Evolutionary conservation across 2,888 invertebrate species (phyloP), one percentile per base, ranked within the genome.

Genomic region (Melikaiella ostensackeni): DNA sequence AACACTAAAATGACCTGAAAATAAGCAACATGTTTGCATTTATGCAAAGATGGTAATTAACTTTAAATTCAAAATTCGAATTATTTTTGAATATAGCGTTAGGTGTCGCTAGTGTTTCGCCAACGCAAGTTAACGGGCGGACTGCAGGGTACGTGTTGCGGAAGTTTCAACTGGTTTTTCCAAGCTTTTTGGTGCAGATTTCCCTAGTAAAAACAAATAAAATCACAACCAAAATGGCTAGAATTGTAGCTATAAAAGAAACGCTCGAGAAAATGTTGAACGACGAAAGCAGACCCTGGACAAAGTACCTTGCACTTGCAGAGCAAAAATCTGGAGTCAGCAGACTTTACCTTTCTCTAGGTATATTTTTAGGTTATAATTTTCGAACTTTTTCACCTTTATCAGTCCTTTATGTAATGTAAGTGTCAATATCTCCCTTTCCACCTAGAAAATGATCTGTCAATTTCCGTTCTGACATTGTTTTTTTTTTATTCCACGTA

Each of bases 251-350:
- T 84, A 91, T 93, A 84, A 95, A 94, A 88, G 94, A 94, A 64
- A 91, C 93, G 19, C 88, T 96, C 77, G 94, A 95, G 75, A 93
- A 92, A 81, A 92, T 93, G 35, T 92, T 97, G 64, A 92, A 92
- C 74, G 96, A 97, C 90, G 93, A 94, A 77, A 92, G 92, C 79
- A 96, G 95, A 88, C 95, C 96, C 73, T 96, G 96, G 96, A 93
- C 95, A 5, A 93, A 93, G 86, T 91, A 93, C 82, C 94, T 97
- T 81, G 94, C 93, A 33, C 89, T 92, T 80, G 92, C 94, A 7
- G 98, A 98, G 90, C 91, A 92, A 83, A 95, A 95, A 90, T 95
- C 95, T 85, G 96, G 96, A 86, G 92, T 97, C 74, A 95, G 95
- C 88, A 93, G 97, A 85, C 91, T 95, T 35, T 96, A 97, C 91